Evolutionary conservation across 2,888 invertebrate genomes (phyloP), one percentile per base, ranked within the genome.

Genomic region (Eupithecia abbreviata): DNA sequence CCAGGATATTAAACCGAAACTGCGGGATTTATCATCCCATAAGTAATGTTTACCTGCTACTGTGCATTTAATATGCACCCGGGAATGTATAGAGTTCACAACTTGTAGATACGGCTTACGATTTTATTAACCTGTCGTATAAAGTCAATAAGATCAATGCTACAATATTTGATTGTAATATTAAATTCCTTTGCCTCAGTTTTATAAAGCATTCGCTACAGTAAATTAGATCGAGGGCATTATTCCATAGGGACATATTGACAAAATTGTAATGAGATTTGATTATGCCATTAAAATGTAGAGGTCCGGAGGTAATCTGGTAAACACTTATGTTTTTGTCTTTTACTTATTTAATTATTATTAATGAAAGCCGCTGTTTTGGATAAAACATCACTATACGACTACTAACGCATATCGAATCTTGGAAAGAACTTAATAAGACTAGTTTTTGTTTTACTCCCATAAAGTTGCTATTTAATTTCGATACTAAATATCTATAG

Each of bases 1-100:
- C 15, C 75, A 73, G 78, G 75, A 79, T 79, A 81, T 81, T 81
- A 79, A 78, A 77, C 75, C 73, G 62, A 80, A 72, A 80, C 77
- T 73, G 72, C 72, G 18, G 58, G 75, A 74, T 76, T 79, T 78
- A 78, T 77, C 73, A 74, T 71, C 73, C 75, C 72, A 78, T 78
- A 76, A 75, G 72, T 51, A 75, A 77, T 78, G 77, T 81, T 79
- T 81, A 78, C 79, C 81, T 81, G 79, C 68, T 43, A 73, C 77
- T 65, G 51, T 73, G 68, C 76, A 67, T 70, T 74, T 77, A 77
- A 62, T 67, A 66, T 41, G 74, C 66, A 30, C 42, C 65, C 72
- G n/a, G 51, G 9, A 55, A 72, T 72, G 12, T 45, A 45, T 58
- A 65, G 5, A 72, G 45, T 62, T 71, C 13, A n/a, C 10, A 65